Evolutionary conservation across 2,113 vertebrate genomes (phyloP), one percentile per base, ranked within the genome.

Genomic region (Centropus unirufus): DNA sequence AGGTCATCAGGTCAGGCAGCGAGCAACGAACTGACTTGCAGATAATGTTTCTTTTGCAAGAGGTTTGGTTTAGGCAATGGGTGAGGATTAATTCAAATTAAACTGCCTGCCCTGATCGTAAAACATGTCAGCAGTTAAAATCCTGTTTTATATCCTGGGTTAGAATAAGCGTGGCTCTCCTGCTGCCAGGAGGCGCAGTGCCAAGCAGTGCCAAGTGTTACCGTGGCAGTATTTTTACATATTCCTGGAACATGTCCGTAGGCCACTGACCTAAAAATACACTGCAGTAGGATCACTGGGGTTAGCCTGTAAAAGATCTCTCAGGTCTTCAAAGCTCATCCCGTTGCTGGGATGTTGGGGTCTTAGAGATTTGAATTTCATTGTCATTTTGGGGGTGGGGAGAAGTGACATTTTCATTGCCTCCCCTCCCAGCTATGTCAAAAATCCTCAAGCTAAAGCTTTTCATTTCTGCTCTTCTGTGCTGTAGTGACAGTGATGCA

Each of bases 181-280:
- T 77, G 67, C 67, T 95, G 91, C 94, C 90, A 91, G 36, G 46
- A 92, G 94, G 92, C 44, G 0, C 21, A 8, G 57, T 87, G 92
- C 90, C 78, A 87, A 72, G 62, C 57, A 52, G 49, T 83, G 76
- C 90, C 89, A 93, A 95, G 74, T 91, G 91, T 85, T 87, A 58
- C 42, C 0, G 3, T 83, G 90, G 70, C 93, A 95, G 8, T 91
- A 69, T 95, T 92, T 92, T 58, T 9, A 46, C 63, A 80, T 93
- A 70, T 85, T 95, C 75, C 72, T 94, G 93, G 94, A 95, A 69
- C 80, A 83, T 86, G 78, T 70, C 96, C 4, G 0, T 59, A 91
- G 63, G 89, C 82, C 75, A 80, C 46, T 77, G 78, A 29, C 84
- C 87, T 96, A 87, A 96, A 96, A 95, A 94, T 94, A 88, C 18